phyloP scores from a whole-genome alignment of 2,113 vertebrate genomes.

The Balaeniceps rex region DNA sequence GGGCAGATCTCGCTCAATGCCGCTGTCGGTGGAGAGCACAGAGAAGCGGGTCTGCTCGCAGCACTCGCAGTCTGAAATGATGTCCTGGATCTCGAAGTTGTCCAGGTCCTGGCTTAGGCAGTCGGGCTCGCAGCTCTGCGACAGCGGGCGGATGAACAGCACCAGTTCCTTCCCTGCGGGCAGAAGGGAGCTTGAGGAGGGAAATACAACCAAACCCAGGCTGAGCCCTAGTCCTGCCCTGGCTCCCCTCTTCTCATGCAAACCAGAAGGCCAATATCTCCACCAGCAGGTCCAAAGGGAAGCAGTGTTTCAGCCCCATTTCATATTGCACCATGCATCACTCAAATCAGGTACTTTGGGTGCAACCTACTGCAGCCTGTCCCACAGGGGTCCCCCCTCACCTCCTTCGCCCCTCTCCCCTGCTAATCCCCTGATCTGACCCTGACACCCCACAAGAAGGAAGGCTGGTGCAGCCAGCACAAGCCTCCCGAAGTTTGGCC shows the following conservation, averaged over 20 bases:
- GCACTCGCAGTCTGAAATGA: slow-evolving; percentile 48
- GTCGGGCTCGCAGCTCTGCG: slow-evolving; percentile 63
- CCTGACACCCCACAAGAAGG: background rate
- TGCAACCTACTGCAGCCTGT: background rate
- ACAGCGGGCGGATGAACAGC: slow-evolving; percentile 77
- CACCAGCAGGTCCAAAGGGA: background rate
- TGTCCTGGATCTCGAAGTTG: slow-evolving; percentile 77
- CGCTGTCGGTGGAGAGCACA: slow-evolving; percentile 88
- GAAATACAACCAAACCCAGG: background rate
- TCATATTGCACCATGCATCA: no score
- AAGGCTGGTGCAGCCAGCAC: background rate
- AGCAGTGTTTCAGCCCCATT: background rate
- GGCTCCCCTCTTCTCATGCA: rapidly evolving
- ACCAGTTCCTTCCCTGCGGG: slow-evolving; percentile 84
- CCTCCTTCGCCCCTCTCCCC: background rate
- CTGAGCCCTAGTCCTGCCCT: background rate
- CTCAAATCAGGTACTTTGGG: background rate
- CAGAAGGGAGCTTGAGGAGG: background rate
- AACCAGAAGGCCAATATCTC: background rate
- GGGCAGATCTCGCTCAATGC: slow-evolving; percentile 88
- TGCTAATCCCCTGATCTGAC: no score
- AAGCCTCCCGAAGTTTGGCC: rapidly evolving
- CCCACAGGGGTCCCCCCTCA: background rate
- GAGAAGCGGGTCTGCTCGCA: slow-evolving; percentile 78
- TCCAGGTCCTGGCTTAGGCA: slow-evolving; percentile 70